A percentile compares a stretch with the other conserved stretches of the same genome.
These are phyloP conservation scores for Streptopelia turtur DNA, from an alignment of 2,797 vertebrate species.

Conservation along the genomic window DNA sequence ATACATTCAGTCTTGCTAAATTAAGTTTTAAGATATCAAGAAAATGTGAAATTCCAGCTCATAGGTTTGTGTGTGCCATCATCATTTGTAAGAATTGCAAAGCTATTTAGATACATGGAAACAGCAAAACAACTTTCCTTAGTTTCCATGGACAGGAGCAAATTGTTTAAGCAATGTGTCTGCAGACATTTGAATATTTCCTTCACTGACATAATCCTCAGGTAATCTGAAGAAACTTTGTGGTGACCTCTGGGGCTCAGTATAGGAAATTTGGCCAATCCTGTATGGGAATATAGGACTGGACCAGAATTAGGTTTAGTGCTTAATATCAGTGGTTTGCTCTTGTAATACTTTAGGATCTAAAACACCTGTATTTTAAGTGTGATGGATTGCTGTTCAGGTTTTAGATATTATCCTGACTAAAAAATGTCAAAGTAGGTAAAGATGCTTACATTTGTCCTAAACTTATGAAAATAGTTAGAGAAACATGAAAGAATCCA, in stretches of 20 bases:
- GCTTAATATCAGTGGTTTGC: background rate
- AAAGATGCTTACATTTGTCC: background rate
- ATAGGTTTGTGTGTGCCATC: background rate
- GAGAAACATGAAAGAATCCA: background rate
- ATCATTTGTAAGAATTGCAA: background rate
- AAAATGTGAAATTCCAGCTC: background rate
- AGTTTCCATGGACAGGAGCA: background rate
- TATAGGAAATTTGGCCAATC: accelerated
- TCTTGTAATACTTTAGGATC: background rate
- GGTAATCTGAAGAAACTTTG: background rate
- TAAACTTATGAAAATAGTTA: background rate
- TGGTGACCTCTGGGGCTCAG: background rate
- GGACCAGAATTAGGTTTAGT: background rate
- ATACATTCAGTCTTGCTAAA: background rate
- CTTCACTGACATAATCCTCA: background rate
- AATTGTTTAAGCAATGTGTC: background rate
- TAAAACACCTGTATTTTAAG: background rate
- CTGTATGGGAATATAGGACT: background rate
- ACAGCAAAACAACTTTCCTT: background rate
- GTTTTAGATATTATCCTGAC: background rate
- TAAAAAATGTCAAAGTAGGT: background rate
- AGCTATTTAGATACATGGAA: background rate
- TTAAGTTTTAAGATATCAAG: background rate
- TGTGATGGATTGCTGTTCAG: background rate
- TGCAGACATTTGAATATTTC: background rate